These are phyloP conservation scores for Luperina testacea DNA, from an alignment of 2,888 invertebrate genomes.

Conservation along the genomic window DNA sequence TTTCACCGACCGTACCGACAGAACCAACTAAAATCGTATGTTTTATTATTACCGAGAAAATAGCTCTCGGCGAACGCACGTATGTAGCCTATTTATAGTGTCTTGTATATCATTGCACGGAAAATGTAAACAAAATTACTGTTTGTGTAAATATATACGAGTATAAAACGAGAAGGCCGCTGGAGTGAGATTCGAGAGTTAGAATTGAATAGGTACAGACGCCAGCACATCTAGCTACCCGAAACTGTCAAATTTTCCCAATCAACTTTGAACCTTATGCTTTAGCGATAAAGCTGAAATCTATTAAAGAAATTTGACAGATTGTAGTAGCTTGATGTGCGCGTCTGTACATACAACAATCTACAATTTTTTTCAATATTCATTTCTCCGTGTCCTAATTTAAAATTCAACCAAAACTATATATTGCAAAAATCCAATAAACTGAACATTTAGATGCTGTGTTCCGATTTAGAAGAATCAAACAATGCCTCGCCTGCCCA, in stretches of 20 bases:
- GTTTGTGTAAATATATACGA: conserved; percentile 78
- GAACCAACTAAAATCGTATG: conserved; percentile 64
- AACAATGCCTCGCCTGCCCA: conserved; percentile 40
- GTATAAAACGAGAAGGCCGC: conserved; percentile 61
- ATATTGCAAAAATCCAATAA: neutral
- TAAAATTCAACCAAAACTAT: neutral
- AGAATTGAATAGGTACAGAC: conserved; percentile 5
- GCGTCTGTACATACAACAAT: no score
- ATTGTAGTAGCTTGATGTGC: no score
- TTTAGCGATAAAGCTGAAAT: no score
- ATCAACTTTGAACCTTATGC: no score
- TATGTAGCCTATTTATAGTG: conserved; percentile 73
- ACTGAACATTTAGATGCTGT: neutral
- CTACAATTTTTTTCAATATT: neutral
- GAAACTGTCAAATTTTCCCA: no score
- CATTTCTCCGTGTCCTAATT: neutral
- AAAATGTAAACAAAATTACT: conserved; percentile 82
- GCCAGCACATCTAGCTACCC: no score
- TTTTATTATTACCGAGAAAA: conserved; percentile 69
- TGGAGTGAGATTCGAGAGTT: conserved; percentile 43
- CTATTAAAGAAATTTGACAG: no score
- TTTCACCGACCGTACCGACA: conserved; percentile 44
- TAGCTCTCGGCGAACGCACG: conserved; percentile 72
- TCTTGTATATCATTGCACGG: conserved; percentile 77
- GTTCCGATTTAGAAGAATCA: conserved; percentile 12